Conservation (phyloP, 1,140 invertebrate species). For the Dufourea novaeangliae region DNA sequence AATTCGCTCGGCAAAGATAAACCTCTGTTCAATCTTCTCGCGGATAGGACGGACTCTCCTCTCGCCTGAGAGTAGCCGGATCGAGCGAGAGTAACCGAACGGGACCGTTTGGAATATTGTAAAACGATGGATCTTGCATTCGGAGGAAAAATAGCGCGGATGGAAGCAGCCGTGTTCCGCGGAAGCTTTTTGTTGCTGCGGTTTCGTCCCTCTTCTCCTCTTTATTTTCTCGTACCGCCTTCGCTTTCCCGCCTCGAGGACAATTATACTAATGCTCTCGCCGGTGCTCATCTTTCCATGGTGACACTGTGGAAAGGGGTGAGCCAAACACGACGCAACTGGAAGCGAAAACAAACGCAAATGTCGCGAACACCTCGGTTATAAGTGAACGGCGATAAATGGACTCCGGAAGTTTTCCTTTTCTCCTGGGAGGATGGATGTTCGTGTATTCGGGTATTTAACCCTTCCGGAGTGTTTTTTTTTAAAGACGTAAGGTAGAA, state of each 20-base stretch:
- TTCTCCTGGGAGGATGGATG: too few relatives aligned
- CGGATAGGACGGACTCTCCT: background rate
- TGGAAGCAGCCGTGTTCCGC: background rate
- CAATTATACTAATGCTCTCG: constrained; percentile 44
- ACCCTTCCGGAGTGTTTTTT: too few relatives aligned
- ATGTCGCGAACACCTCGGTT: background rate
- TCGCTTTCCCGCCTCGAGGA: constrained; percentile 14
- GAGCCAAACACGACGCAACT: background rate
- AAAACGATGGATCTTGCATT: constrained; percentile 24
- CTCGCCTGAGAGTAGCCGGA: background rate
- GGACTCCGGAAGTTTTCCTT: background rate
- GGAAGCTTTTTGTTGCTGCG: background rate
- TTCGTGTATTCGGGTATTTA: too few relatives aligned
- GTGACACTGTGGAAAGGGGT: background rate
- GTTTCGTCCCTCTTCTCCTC: background rate
- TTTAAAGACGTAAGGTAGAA: too few relatives aligned
- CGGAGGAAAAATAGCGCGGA: constrained; percentile 2
- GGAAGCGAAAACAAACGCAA: constrained; percentile 25
- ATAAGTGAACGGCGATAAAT: constrained; percentile 1
- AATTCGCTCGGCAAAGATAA: constrained; percentile 5
- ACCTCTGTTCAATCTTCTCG: constrained; percentile 13
- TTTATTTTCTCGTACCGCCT: constrained; percentile 12
- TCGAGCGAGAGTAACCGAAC: constrained; percentile 10
- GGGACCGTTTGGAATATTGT: background rate
- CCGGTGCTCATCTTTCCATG: constrained; percentile 2